Evolutionary conservation across 1,140 invertebrate species (phyloP), one percentile per base, ranked within the genome.

Genomic region (Coboldia fuscipes): DNA sequence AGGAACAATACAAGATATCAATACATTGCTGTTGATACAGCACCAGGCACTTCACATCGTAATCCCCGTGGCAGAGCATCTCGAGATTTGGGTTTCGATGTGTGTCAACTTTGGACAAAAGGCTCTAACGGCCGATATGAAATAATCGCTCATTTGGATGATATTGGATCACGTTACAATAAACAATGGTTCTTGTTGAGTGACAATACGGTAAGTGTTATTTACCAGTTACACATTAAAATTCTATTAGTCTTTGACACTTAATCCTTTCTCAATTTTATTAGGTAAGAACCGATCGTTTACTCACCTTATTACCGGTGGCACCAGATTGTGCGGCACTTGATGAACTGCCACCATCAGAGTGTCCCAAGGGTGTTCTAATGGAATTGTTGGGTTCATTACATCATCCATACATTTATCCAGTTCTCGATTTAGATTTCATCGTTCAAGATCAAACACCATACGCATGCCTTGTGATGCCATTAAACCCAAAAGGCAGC

Each of bases 401-500:
- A 5, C 83, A 89, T 52, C 85, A 90, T 58, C 85, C 86, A 0
- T 89, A 90, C 50, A 80, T 92, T 35, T 84, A 83, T 56, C 84
- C 85, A 0, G 70, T 89, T 2, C 58, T 88, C 30, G 82, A 89
- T 47, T 57, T 90, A 36, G 82, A 83, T 39, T 53, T 66, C 37
- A 58, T 59, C 34, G 65, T 72, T 35, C 58, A 56, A 38, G 57
- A 58, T 35, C 47, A 50, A 20, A 53, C 65, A 41, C 54, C 62
- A 39, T 68, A 69, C 55, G 67, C 75, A 6, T 63, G 82, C 15
- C 58, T 78, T 9, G 69, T 90, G 2, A 69, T 79, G 40, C 85
- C 84, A 0, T 75, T 85, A 38, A 86, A 83, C 49, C 64, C 69
- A 13, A 65, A 69, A 42, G 84, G 84, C 26, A 88, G 80, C 42